Conservation (phyloP, 2,888 invertebrate genomes). For the Strigamia crassipes region DNA sequence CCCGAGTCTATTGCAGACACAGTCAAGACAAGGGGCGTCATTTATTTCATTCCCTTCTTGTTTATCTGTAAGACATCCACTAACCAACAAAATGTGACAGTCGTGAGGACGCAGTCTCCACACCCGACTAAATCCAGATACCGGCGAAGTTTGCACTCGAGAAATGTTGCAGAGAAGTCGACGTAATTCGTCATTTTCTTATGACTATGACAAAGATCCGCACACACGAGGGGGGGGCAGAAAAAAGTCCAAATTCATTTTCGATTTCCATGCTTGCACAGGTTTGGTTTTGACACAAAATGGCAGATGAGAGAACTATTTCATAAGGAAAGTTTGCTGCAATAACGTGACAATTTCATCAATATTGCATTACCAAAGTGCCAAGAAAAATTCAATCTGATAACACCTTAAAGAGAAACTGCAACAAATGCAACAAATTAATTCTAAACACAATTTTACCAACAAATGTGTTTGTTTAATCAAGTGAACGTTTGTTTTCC, state of each 20-base stretch:
- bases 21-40: background rate
- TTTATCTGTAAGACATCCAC: constrained; percentile 5
- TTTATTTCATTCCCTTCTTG: background rate
- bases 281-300: too few species aligned
- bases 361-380: too few species aligned
- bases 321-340: too few species aligned
- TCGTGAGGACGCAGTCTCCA: background rate
- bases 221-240: background rate
- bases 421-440: too few species aligned
- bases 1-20: background rate
- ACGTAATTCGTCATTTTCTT: background rate
- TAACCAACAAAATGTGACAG: background rate
- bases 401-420: too few species aligned
- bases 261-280: background rate
- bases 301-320: too few species aligned
- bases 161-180: background rate
- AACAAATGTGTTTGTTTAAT: too few species aligned
- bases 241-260: background rate
- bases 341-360: too few species aligned
- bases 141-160: background rate
- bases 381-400: too few species aligned
- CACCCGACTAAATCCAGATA: constrained; percentile 4
- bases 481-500: too few species aligned
- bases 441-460: too few species aligned
- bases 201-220: background rate